These are phyloP conservation scores for Macrotus californicus DNA, from an alignment of 2,113 vertebrate species.

Conservation along the genomic window DNA sequence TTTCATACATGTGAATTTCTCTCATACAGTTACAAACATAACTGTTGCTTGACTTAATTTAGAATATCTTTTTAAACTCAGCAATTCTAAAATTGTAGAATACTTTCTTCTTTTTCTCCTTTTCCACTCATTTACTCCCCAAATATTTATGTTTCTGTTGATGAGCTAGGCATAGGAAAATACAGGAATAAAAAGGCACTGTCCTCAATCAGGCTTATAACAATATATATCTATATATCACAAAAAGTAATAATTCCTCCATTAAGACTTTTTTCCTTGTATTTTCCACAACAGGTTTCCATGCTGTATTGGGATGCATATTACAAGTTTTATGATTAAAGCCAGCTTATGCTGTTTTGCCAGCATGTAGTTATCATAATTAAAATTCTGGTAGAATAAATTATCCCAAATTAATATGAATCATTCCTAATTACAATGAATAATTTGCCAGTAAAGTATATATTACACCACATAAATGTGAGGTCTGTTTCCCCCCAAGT, in stretches of 20 bases:
- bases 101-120: neutral
- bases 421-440: constrained; percentile 44
- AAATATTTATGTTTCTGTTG: constrained; percentile 24
- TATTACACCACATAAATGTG: neutral
- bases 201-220: neutral
- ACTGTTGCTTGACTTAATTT: neutral
- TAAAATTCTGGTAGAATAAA: constrained; percentile 56
- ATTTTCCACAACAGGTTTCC: neutral
- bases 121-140: neutral
- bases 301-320: neutral
- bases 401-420: constrained; percentile 47
- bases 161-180: neutral
- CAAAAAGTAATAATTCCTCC: neutral
- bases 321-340: constrained; percentile 44
- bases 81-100: neutral
- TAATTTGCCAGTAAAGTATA: constrained; percentile 42
- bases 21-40: neutral
- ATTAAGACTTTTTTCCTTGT: neutral
- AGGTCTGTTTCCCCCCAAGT: neutral
- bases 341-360: constrained; percentile 39
- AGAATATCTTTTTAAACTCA: constrained; percentile 4
- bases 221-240: neutral
- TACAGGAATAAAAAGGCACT: neutral
- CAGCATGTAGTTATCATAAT: constrained; percentile 40
- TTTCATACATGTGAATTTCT: neutral